Evolutionary conservation across 2,888 invertebrate species (phyloP).

Genomic region (Lydus trimaculatus): DNA sequence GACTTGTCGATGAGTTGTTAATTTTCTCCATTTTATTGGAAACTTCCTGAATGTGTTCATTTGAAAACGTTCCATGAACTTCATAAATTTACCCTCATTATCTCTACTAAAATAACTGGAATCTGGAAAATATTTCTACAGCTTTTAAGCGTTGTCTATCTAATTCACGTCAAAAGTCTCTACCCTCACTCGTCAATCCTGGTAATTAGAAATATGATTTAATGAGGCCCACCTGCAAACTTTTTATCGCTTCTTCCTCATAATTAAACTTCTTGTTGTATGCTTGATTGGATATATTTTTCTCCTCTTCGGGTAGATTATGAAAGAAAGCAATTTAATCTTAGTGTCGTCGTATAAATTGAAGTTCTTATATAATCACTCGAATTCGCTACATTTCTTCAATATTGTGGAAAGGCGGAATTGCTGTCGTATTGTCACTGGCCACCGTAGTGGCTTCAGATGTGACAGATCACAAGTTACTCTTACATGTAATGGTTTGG

Average conservation of each 20-base stretch:
- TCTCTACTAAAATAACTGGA: too few relatives aligned
- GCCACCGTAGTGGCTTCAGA: background rate
- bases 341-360: conserved; percentile 20
- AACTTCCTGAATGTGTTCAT: too few relatives aligned
- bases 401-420: conserved; percentile 23
- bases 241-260: conserved; percentile 11
- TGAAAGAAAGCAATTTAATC: conserved; percentile 26
- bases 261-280: conserved; percentile 27
- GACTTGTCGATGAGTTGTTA: background rate
- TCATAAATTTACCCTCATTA: too few relatives aligned
- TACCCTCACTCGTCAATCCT: background rate
- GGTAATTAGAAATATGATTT: conserved; percentile 25
- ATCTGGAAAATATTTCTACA: too few relatives aligned
- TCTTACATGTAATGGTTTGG: conserved; percentile 29
- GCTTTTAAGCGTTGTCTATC: too few relatives aligned
- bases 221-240: conserved; percentile 22
- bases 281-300: conserved; percentile 25
- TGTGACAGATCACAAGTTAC: conserved; percentile 31
- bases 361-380: background rate
- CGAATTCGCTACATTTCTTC: background rate
- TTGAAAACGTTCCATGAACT: too few relatives aligned
- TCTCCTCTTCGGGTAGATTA: background rate
- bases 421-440: conserved; percentile 28
- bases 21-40: too few relatives aligned
- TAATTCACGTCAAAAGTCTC: too few relatives aligned